Evolutionary conservation across 2,113 vertebrate species (phyloP), one percentile per base, ranked within the genome.

Genomic region (Accipiter cooperii): DNA sequence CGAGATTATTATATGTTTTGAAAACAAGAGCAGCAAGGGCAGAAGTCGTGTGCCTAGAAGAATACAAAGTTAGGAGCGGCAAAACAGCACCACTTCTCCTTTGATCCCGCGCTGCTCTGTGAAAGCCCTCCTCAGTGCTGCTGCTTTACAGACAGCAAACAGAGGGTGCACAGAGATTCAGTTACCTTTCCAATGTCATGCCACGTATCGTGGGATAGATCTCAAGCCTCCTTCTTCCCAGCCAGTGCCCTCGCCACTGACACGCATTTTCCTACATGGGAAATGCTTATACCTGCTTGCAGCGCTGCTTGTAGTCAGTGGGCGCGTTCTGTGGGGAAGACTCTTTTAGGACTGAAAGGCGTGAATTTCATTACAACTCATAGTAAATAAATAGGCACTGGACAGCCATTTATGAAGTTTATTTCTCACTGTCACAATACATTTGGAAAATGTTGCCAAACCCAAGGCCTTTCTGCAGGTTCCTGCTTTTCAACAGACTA

Each of bases 1-100:
- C 17, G 58, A 86, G 84, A 90, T 94, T 90, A 80, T 92, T 88
- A 75, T 52, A 66, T 83, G 66, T 83, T 96, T 94, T 74, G 90
- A 77, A 92, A 95, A 91, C 78, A 85, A 74, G 44, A 71, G 40
- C 49, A 82, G 38, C 14, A 60, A 36, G 70, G 91, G 74, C 74
- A 65, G 40, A 89, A 93, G 75, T 51, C 2, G 0, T 40, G 52
- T 73, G 28, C 46, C 49, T 40, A 14, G 84, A 14, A 73, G 69
- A 83, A 66, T 2, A 17, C 22, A 9, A 47, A 57, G 66, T 24
- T 22, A 55, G 78, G 66, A 80, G n/a, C 31, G 36, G 42, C 69
- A 34, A 9, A 57, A 4, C n/a, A 40, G 40, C 63, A 21, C 7
- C 1, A 0, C 13, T 13, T 31, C 36, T 74, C 44, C 42, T 19